Conservation (phyloP, 2,113 vertebrate genomes). For the Oceanites oceanicus region DNA sequence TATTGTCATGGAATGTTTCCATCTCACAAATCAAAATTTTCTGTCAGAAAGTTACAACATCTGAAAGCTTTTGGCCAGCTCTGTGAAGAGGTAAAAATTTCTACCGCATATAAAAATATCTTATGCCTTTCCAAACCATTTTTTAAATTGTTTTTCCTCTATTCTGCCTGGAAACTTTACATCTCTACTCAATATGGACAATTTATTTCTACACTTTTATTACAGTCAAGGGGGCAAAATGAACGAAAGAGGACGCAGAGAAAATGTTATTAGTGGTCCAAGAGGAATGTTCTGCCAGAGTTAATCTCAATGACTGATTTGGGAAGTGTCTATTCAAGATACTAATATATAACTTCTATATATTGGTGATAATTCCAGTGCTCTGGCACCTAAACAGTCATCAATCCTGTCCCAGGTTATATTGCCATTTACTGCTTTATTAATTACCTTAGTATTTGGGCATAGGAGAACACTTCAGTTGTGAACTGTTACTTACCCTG, state of each 20-base stretch:
- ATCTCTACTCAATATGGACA: background rate
- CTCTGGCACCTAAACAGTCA: background rate
- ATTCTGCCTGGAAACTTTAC: background rate
- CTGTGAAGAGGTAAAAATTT: background rate
- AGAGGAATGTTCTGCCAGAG: background rate
- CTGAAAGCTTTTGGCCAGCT: background rate
- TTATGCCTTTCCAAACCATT: background rate
- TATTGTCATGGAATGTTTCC: background rate
- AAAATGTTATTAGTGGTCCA: background rate
- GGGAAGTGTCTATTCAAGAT: background rate
- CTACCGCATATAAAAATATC: background rate
- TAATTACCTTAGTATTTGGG: background rate
- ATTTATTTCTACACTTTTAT: constrained; percentile 11
- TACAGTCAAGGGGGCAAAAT: background rate
- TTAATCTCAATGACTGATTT: background rate
- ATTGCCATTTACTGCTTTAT: background rate
- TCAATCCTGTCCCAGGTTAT: background rate
- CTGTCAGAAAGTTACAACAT: background rate
- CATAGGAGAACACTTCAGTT: background rate
- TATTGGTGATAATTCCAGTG: background rate
- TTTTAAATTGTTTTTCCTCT: background rate
- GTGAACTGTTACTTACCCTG: background rate
- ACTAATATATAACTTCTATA: background rate
- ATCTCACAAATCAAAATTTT: background rate
- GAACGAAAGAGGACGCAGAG: background rate